phyloP scores from a whole-genome alignment of 1,140 invertebrate species.

The Drosophila suzukii region DNA sequence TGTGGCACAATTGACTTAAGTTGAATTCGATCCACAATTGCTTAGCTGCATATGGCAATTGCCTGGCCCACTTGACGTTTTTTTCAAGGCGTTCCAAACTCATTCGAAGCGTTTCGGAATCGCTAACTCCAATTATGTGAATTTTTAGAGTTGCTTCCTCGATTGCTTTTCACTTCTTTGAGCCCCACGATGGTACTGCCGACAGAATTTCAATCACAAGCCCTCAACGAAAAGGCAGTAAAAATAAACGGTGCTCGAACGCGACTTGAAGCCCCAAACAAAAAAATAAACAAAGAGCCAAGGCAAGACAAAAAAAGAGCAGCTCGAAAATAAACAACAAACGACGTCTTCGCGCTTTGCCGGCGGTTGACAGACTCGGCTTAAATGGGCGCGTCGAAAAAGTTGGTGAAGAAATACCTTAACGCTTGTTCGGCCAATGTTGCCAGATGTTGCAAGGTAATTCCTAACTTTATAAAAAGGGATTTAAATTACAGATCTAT shows the following conservation, averaged over 20 bases:
- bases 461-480: not conserved
- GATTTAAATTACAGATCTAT: not conserved
- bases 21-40: constrained; percentile 64
- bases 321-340: constrained; percentile 10
- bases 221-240: constrained; percentile 15
- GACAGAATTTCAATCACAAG: constrained; percentile 36
- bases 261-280: constrained; percentile 31
- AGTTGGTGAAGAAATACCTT: constrained; percentile 45
- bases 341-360: constrained; percentile 53
- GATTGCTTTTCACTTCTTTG: constrained; percentile 12
- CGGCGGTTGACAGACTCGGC: constrained; percentile 52
- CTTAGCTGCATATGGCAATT: constrained; percentile 23
- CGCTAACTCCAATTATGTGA: constrained; percentile 28
- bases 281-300: constrained; percentile 21
- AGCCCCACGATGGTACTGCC: constrained; percentile 7
- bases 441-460: constrained; percentile 26
- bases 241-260: constrained; percentile 21
- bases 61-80: not conserved
- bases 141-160: constrained; percentile 9
- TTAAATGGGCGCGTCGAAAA: constrained; percentile 32
- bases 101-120: constrained; percentile 40
- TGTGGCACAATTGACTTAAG: constrained; percentile 17
- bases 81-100: constrained; percentile 22
- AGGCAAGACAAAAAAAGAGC: constrained; percentile 7
- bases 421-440: constrained; percentile 33